Conservation (phyloP, 1,140 invertebrate species). For the Dufourea novaeangliae region DNA sequence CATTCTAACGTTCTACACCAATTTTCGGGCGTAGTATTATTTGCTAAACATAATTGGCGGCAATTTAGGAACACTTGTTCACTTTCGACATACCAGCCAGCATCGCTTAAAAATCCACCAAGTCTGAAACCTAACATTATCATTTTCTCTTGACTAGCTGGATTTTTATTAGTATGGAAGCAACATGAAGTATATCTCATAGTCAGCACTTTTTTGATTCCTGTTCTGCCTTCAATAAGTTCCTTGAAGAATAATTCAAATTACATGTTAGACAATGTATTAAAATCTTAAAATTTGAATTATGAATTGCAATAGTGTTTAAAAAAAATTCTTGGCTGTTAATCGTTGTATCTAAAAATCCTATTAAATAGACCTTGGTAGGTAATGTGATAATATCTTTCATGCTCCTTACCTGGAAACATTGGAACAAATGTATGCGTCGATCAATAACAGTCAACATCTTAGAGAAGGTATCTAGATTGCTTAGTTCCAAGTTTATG, state of each 20-base stretch:
- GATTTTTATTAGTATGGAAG: constrained; percentile 55
- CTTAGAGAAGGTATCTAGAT: constrained; percentile 87
- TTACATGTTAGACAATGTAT: neutral
- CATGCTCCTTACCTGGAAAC: constrained; percentile 83
- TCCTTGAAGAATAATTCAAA: constrained; percentile 76
- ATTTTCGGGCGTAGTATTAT: constrained; percentile 78
- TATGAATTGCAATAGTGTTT: too few relatives aligned
- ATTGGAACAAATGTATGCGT: constrained; percentile 85
- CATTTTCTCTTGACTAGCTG: constrained; percentile 62
- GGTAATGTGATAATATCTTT: too few relatives aligned
- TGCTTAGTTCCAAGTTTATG: constrained; percentile 85
- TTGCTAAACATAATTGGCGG: constrained; percentile 83
- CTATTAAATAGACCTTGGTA: too few relatives aligned
- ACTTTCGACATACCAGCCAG: constrained; percentile 91
- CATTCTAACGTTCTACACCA: constrained; percentile 85
- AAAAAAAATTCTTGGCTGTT: too few relatives aligned
- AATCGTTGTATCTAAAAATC: too few relatives aligned
- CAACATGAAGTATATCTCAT: constrained; percentile 79
- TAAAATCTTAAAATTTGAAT: too few relatives aligned
- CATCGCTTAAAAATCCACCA: constrained; percentile 91
- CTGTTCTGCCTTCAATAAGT: constrained; percentile 84
- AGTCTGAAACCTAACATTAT: constrained; percentile 84
- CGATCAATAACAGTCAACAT: constrained; percentile 88
- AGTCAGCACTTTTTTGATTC: constrained; percentile 82
- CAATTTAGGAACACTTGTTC: constrained; percentile 86